A percentile compares a stretch with the other conserved stretches of the same genome.
phyloP scores from a whole-genome alignment of 2,797 vertebrate species.

The Petrocephalus sullivani region DNA sequence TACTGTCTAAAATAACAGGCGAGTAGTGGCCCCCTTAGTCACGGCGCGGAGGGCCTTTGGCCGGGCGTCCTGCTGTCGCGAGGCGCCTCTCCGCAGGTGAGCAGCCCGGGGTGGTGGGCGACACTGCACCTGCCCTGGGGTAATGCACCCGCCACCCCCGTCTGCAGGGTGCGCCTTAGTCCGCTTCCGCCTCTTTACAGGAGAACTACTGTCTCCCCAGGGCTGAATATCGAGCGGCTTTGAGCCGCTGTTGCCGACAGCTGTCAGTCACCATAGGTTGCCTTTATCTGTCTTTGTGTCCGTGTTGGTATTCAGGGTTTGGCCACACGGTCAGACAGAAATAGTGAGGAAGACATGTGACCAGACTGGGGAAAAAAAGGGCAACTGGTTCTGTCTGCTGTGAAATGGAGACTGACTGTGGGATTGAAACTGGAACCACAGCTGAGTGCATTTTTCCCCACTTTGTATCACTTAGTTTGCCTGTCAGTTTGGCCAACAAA shows the following conservation, averaged over 20 bases:
- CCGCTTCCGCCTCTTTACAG: background rate
- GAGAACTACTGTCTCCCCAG: background rate
- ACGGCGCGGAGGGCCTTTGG: background rate
- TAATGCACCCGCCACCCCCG: background rate
- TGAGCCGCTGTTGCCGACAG: background rate
- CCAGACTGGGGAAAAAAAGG: background rate
- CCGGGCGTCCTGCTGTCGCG: background rate
- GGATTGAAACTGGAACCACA: background rate
- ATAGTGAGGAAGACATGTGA: background rate
- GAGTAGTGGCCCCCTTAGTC: background rate
- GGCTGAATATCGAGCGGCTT: background rate
- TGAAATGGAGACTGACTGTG: constrained; percentile 7
- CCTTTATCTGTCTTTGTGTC: background rate
- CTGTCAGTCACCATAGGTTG: background rate
- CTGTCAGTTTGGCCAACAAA: background rate
- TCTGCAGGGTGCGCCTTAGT: background rate
- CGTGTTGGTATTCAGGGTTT: background rate
- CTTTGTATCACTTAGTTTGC: background rate
- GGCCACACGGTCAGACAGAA: background rate
- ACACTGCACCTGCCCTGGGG: background rate
- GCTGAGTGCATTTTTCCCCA: background rate
- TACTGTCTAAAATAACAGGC: background rate
- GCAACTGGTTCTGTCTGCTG: background rate
- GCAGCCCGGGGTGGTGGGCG: background rate
- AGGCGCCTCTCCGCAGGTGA: too few species aligned